These are phyloP conservation scores for Atherinomorus stipes DNA, from an alignment of 2,113 vertebrate genomes.

Conservation along the genomic window DNA sequence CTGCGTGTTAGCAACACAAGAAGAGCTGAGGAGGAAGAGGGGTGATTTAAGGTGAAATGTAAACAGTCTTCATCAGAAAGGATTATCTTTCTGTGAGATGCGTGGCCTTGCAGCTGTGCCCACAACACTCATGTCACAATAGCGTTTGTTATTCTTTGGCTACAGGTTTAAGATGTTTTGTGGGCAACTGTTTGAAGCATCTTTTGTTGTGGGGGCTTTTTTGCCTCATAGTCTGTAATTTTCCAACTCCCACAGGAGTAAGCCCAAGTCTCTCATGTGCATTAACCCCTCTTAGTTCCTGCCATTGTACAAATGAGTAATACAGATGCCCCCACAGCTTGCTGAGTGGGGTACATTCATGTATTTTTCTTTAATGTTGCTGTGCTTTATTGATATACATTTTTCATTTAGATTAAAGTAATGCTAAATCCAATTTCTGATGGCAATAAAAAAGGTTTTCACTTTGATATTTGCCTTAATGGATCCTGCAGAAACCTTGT, in stretches of 20 bases:
- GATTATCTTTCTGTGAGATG: constrained; percentile 58
- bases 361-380: neutral
- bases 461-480: neutral
- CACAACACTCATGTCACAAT: constrained; percentile 28
- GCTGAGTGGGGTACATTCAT: neutral
- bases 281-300: no score
- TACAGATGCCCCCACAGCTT: neutral
- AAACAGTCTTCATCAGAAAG: constrained; percentile 54
- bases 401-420: neutral
- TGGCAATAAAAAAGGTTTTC: neutral
- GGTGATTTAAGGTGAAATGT: constrained; percentile 70
- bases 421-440: neutral
- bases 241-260: no score
- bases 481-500: neutral
- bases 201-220: neutral
- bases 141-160: constrained; percentile 6
- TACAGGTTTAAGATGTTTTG: constrained; percentile 11
- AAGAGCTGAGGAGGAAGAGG: constrained; percentile 27
- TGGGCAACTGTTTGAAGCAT: neutral
- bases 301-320: no score
- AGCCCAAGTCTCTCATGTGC: no score
- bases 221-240: neutral
- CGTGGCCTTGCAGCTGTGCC: constrained; percentile 16
- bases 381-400: neutral
- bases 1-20: constrained; percentile 21